Evolutionary conservation across 2,888 invertebrate genomes (phyloP), one percentile per base, ranked within the genome.

Genomic region (Gortyna flavago): DNA sequence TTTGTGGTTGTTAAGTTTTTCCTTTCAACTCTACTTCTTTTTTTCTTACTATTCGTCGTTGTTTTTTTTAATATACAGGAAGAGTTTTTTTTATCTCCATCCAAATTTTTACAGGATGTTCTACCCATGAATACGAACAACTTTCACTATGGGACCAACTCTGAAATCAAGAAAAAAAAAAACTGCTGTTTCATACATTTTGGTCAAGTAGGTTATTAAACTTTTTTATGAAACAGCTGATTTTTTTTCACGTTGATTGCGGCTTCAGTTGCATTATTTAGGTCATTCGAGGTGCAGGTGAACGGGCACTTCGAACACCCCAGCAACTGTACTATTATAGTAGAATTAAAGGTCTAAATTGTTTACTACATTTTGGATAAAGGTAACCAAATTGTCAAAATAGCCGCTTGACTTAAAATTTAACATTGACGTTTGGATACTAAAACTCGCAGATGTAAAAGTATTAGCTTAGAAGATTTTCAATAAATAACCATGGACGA

Each of bases 401-500:
- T 7, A 21, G 3, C 8, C 21, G 35, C 35, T 61, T 32, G 8
- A 1, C 21, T 5, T 25, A 6, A 35, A 62, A 62, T 69, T 44
- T 68, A 69, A 29, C n/a, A 69, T 9, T 18, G n/a, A 16, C 6
- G 18, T 29, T 11, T 9, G 38, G 18, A 3, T 32, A 25, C 61
- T 51, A 41, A 61, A 72, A 38, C 61, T 21, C 35, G 16, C 35
- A 57, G 29, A 65, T 32, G 32, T 44, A 51, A 41, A 72, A 66
- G 41, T 35, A 6, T 44, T 25, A 7, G 35, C 59, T 72, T 61
- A 66, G 16, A 70, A 51, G 18, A 61, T 79, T 79, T 79, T 51
- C 48, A 75, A 76, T 81, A 81, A 72, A 79, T 61, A 79, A 66
- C 72, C 54, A 35, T 5, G 16, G 64, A 74, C 44, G 68, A 61